phyloP scores from a whole-genome alignment of 2,888 invertebrate genomes.

The Macrosiphum euphorbiae region DNA sequence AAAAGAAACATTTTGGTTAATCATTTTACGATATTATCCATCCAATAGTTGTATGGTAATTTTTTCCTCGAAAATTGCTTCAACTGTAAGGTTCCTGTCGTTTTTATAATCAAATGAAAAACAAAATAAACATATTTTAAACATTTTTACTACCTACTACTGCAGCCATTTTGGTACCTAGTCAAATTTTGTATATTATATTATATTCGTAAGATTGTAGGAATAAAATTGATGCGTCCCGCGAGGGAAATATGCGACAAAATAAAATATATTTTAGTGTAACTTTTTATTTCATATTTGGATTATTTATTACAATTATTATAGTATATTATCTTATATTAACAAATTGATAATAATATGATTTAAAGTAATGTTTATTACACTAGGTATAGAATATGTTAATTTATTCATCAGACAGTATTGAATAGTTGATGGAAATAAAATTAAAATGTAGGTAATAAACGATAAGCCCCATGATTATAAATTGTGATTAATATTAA shows the following conservation, averaged over 20 bases:
- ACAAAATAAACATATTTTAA: neutral
- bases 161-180: neutral
- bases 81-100: neutral
- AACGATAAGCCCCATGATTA: neutral
- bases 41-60: too few relatives aligned
- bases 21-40: too few relatives aligned
- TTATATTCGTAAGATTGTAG: neutral
- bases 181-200: neutral
- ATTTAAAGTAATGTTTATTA: neutral
- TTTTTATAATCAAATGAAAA: neutral
- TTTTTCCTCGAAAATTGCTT: too few relatives aligned
- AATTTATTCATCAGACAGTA: neutral
- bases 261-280: neutral
- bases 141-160: neutral
- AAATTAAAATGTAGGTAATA: neutral
- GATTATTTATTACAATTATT: slow-evolving; percentile 6
- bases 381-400: neutral
- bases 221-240: neutral
- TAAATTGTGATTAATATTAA: neutral
- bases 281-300: neutral
- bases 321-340: neutral
- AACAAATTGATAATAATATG: neutral
- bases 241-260: neutral
- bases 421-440: neutral
- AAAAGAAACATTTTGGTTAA: too few relatives aligned